Conservation (phyloP, 1,140 invertebrate species). For the Pseudomyrmex gracilis region DNA sequence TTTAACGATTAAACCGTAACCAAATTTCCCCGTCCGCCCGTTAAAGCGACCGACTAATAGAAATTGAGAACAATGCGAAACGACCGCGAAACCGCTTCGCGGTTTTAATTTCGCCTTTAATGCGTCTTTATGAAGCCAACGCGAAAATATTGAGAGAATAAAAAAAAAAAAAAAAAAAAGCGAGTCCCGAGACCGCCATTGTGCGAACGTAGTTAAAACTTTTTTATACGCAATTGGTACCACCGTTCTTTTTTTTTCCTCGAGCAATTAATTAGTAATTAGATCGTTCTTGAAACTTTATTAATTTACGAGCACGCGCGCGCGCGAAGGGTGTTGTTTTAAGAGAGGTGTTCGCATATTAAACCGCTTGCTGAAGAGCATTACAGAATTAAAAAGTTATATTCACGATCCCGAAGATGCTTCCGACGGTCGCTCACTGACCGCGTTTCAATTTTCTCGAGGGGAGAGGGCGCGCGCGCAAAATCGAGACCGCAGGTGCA, state of each 20-base stretch:
- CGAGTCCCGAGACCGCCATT: conserved; percentile 6
- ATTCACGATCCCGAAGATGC: not conserved
- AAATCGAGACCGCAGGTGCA: not conserved
- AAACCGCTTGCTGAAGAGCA: not conserved
- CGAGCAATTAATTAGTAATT: conserved; percentile 44
- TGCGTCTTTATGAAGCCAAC: conserved; percentile 51
- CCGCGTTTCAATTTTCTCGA: conserved; percentile 56
- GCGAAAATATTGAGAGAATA: conserved; percentile 33
- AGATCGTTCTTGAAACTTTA: conserved; percentile 34
- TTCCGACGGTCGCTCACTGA: not conserved
- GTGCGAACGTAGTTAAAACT: conserved; percentile 42
- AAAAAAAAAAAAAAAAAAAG: conserved; percentile 8
- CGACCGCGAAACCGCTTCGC: conserved; percentile 35
- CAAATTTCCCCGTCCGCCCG: conserved; percentile 12
- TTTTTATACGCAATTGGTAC: conserved; percentile 39
- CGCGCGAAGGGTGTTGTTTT: not conserved
- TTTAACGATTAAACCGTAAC: conserved; percentile 34
- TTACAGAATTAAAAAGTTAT: not conserved
- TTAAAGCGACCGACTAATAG: conserved; percentile 29
- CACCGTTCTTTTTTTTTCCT: not conserved
- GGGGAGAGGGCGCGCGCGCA: not conserved
- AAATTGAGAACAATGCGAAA: conserved; percentile 56
- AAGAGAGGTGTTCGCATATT: conserved; percentile 4
- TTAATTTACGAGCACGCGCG: not conserved
- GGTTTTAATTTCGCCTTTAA: conserved; percentile 58